Evolutionary conservation across 2,888 invertebrate species (phyloP), one percentile per base, ranked within the genome.

Genomic region (Belgica antarctica): DNA sequence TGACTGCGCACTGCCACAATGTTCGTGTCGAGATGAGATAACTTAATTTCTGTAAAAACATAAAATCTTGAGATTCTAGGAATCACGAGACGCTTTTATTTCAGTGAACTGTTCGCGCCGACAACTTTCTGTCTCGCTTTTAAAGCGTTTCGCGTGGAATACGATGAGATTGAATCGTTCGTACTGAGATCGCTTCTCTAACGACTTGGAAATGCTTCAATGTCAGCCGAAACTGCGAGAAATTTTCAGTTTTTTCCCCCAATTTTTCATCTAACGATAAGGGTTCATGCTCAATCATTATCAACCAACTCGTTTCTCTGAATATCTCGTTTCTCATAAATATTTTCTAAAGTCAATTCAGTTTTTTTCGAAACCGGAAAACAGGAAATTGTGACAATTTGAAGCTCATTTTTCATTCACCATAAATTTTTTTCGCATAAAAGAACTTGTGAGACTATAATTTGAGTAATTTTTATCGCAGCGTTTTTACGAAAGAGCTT

Each of bases 101-200:
- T 41, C 15, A 5, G 41, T 15, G 5, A 5, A n/a, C 7, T 34
- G 7, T 34, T 41, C 41, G 41, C 41, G 41, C 15, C 41, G 41
- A 41, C 41, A 41, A 41, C 41, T 41, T 41, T 41, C 41, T 10
- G 41, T 41, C 41, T 41, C 15, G 10, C n/a, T 41, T 41, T 41
- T 41, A 41, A 41, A 41, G 15, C 15, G 12, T 3, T 41, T 41
- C 41, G 10, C n/a, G n/a, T 41, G 41, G 41, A 41, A 41, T 41
- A 41, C 12, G 10, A n/a, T 41, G 41, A 31, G 34, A 31, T 31
- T 5, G 34, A n/a, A n/a, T 31, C 34, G 34, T 31, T 31, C 34
- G 34, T 31, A 31, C 7, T n/a, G n/a, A n/a, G n/a, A n/a, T n/a
- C n/a, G n/a, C n/a, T n/a, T n/a, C n/a, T n/a, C n/a, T n/a, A n/a